These are phyloP conservation scores for Eclectus roratus DNA, from an alignment of 2,113 vertebrate genomes.

Conservation along the genomic window DNA sequence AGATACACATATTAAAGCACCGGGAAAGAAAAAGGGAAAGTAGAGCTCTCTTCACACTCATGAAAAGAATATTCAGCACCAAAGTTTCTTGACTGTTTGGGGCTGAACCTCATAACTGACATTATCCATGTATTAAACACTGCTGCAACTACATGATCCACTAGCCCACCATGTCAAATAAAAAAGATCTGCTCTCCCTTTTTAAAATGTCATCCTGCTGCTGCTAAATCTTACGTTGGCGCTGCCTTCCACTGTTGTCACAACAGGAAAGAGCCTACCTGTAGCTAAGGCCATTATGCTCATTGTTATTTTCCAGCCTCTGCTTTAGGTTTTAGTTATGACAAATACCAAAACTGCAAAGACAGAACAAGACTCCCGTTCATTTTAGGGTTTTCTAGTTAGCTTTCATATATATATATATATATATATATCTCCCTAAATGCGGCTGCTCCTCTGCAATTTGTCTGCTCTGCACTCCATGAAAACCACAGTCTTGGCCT, in stretches of 20 bases:
- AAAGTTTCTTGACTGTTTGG: neutral
- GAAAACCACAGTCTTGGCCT: rapidly evolving
- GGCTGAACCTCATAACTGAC: neutral
- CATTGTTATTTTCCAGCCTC: neutral
- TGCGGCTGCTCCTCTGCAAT: neutral
- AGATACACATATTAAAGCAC: neutral
- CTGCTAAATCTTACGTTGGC: neutral
- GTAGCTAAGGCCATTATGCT: neutral
- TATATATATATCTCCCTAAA: neutral
- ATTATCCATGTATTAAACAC: neutral
- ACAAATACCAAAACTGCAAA: neutral
- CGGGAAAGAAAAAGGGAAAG: neutral
- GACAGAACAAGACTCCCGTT: rapidly evolving
- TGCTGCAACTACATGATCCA: neutral
- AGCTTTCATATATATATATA: neutral
- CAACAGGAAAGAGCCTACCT: rapidly evolving
- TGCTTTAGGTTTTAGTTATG: neutral
- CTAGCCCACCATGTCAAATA: neutral
- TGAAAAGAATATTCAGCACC: neutral
- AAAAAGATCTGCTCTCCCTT: neutral
- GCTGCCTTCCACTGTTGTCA: neutral
- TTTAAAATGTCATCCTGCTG: neutral
- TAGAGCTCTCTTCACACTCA: neutral
- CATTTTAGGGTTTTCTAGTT: neutral
- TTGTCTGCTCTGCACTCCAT: neutral